Percentiles rank a stretch among this genome's conserved stretches.
These are phyloP conservation scores for Drosophila ananassae DNA, from an alignment of 1,140 invertebrate species.

Conservation along the genomic window DNA sequence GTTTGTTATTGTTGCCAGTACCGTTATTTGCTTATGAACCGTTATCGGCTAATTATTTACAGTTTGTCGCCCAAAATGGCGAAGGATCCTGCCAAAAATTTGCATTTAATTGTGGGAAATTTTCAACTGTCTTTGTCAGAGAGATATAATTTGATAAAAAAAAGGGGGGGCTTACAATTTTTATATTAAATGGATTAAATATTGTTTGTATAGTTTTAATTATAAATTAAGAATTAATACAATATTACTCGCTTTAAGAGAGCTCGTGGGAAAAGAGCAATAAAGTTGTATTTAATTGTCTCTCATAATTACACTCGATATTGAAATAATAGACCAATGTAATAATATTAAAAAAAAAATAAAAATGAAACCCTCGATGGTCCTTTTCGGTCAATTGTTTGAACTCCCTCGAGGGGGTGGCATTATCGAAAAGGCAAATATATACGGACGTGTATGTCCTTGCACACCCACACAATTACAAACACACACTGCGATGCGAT, in stretches of 20 bases:
- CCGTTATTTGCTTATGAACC: constrained; percentile 42
- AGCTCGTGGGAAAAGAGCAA: constrained; percentile 64
- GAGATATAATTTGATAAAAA: constrained; percentile 29
- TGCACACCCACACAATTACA: constrained; percentile 5
- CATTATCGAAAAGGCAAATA: constrained; percentile 38
- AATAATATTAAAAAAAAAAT: constrained; percentile 51
- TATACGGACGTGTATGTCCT: background rate
- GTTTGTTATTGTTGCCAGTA: background rate
- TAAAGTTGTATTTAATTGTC: constrained; percentile 64
- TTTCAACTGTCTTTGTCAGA: constrained; percentile 13
- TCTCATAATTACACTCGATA: constrained; percentile 57
- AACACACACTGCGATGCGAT: background rate
- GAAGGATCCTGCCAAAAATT: constrained; percentile 8
- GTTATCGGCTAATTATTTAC: constrained; percentile 78
- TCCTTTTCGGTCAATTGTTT: constrained; percentile 15
- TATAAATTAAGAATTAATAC: too few relatives aligned
- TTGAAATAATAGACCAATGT: constrained; percentile 56
- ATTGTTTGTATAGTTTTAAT: background rate
- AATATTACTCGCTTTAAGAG: background rate
- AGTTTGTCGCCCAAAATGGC: constrained; percentile 43
- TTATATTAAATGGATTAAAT: background rate
- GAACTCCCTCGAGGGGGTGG: constrained; percentile 23
- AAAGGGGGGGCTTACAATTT: background rate
- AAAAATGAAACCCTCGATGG: constrained; percentile 34
- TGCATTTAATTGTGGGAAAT: constrained; percentile 32